A percentile compares a stretch with the other conserved stretches of the same genome.
These are phyloP conservation scores for Geophilus truncorum DNA, from an alignment of 2,888 invertebrate species.

Conservation along the genomic window DNA sequence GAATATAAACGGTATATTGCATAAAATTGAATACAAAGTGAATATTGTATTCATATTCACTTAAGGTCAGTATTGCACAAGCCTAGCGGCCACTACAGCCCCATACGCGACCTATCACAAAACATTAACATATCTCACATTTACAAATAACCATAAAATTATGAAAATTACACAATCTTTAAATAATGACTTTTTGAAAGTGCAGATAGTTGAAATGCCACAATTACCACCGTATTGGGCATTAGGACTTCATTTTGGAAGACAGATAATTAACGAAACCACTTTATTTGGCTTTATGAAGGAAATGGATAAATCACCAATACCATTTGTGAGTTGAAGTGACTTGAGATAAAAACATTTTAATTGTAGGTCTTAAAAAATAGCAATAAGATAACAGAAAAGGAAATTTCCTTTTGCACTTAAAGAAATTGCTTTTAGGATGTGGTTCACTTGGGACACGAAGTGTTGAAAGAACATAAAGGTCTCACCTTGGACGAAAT, in stretches of 20 bases:
- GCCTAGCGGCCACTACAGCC: no score
- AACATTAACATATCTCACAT: no score
- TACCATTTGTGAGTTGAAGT: constrained; percentile 48
- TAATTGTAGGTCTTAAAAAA: neutral
- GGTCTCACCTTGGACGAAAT: constrained; percentile 5
- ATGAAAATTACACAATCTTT: no score
- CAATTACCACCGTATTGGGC: constrained; percentile 83
- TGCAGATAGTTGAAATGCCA: constrained; percentile 63
- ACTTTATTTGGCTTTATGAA: constrained; percentile 42
- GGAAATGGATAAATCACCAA: constrained; percentile 45
- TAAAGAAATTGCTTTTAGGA: constrained; percentile 25
- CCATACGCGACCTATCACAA: no score
- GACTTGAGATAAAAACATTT: neutral
- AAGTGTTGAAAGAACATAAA: neutral
- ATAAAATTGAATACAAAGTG: no score
- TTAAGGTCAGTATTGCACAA: no score
- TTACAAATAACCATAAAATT: no score
- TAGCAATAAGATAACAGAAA: neutral
- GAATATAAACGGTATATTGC: no score
- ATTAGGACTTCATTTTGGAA: constrained; percentile 80
- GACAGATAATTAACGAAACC: constrained; percentile 49
- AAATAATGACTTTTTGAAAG: no score
- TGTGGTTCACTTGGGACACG: constrained; percentile 29
- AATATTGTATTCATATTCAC: no score
- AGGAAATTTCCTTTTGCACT: neutral